Conservation (phyloP, 1,140 invertebrate genomes). For the Zaprionus africanus region DNA sequence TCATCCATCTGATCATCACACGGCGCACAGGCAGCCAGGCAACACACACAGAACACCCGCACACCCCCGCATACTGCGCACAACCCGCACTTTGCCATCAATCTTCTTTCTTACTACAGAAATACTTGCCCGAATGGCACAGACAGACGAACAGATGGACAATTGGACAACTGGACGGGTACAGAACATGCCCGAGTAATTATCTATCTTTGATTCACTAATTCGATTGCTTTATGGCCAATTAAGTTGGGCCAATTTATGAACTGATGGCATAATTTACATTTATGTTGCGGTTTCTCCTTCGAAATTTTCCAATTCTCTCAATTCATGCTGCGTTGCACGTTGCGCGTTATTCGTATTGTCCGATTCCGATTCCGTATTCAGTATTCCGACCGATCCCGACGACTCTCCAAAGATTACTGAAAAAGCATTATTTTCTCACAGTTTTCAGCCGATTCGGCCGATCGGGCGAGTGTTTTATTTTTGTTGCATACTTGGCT, state of each 20-base stretch:
- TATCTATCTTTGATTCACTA: slow-evolving; percentile 39
- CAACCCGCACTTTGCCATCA: neutral
- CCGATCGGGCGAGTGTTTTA: slow-evolving; percentile 39
- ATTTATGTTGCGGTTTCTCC: slow-evolving; percentile 34
- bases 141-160: neutral
- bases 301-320: slow-evolving; percentile 4
- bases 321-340: slow-evolving; percentile 36
- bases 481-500: slow-evolving; percentile 31
- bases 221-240: slow-evolving; percentile 40
- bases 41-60: neutral
- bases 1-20: slow-evolving; percentile 50
- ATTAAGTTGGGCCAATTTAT: slow-evolving; percentile 43
- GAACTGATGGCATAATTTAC: slow-evolving; percentile 54
- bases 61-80: neutral
- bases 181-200: slow-evolving; percentile 39
- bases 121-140: slow-evolving; percentile 34
- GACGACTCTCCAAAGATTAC: slow-evolving; percentile 53
- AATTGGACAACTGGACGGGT: neutral
- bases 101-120: slow-evolving; percentile 31
- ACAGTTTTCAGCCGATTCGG: slow-evolving; percentile 16
- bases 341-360: slow-evolving; percentile 3
- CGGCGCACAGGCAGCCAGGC: slow-evolving; percentile 14
- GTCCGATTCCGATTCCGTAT: neutral
- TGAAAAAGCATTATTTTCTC: slow-evolving; percentile 31
- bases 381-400: slow-evolving; percentile 23